Base-by-base conservation (phyloP, 2,797 vertebrate genomes). In the Anas bernieri region DNA sequence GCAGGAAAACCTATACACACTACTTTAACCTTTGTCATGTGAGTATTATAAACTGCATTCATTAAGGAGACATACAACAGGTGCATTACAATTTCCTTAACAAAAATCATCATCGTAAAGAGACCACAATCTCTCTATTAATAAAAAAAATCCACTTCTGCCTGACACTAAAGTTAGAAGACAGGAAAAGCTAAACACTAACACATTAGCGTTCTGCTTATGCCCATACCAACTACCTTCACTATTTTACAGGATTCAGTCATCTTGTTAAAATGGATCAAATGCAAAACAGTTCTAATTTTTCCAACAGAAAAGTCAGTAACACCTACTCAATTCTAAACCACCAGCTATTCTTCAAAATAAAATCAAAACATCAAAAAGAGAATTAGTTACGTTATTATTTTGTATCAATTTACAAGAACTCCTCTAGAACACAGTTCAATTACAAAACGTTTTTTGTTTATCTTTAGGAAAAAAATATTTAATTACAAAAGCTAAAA, bases 221-320 rank as follows among this genome's bases (percentile, higher is more conserved):
- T 37, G 93, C 89, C 92, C 85, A 88, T 68, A 78, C 69, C 88
- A 97, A 96, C 82, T 90, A 76, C 89, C 74, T 97, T 84, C 79
- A 79, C 84, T 96, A 54, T 93, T 96, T 91, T 88, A 95, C 52
- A 95, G 67, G 97, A 97, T 88, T 95, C 72, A 79, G 50, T 85
- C 74, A 82, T 80, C 94, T 94, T 86, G 84, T 46, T 96, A 92
- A 97, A 97, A 88, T 61, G 88, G 74, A 97, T 61, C 82, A 95
- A 97, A 97, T 86, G 52, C 55, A 97, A 96, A 96, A 70, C 81
- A 95, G 78, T 70, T 96, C 85, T 94, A 85, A 79, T 88, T 96
- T 90, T 92, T 73, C 23, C 86, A 63, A 85, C 23, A 92, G 77
- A 83, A 90, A 73, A 85, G 83, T 23, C 15, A 10, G 30, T 52